Evolutionary conservation across 53 echinoderm and acorn worm genomes (phyloP).

Genomic region (Pentamera pediparva): DNA sequence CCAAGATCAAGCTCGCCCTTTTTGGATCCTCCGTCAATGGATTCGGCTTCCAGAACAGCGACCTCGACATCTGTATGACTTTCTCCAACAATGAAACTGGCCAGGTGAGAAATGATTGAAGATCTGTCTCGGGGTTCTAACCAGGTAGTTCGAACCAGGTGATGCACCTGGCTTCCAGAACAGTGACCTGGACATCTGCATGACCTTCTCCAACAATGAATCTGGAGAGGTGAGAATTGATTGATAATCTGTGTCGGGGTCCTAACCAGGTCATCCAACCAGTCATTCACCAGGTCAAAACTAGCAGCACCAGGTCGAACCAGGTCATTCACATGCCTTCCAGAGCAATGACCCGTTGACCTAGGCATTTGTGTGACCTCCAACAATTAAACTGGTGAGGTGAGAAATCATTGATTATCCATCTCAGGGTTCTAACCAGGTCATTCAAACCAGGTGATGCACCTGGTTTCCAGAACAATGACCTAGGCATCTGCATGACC

Average conservation of each 20-base stretch:
- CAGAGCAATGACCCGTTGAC: slow-evolving; percentile 80
- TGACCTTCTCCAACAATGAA: slow-evolving; percentile 49
- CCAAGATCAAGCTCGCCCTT: slow-evolving; percentile 38
- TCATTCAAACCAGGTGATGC: background rate
- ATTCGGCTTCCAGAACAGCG: slow-evolving; percentile 88
- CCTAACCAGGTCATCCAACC: no score
- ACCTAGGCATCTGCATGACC: slow-evolving; percentile 82
- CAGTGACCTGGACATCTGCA: slow-evolving; percentile 84
- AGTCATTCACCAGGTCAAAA: no score
- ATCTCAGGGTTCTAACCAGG: no score
- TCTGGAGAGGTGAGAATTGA: slow-evolving; percentile 67
- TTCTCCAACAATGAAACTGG: slow-evolving; percentile 36
- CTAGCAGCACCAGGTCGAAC: no score
- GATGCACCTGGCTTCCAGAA: slow-evolving; percentile 54
- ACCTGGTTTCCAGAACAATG: slow-evolving; percentile 77
- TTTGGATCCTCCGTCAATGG: slow-evolving; percentile 95
- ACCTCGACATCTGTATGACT: slow-evolving; percentile 82
- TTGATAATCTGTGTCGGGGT: no score
- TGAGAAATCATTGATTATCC: slow-evolving; percentile 17
- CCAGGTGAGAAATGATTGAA: slow-evolving; percentile 41
- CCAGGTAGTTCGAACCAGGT: background rate
- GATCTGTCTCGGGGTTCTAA: no score
- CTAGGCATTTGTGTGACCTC: slow-evolving; percentile 74
- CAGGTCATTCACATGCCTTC: no score
- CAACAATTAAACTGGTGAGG: slow-evolving; percentile 41